These are phyloP conservation scores for Pangasius krempfi DNA, from an alignment of 2,797 vertebrate genomes.

Conservation along the genomic window DNA sequence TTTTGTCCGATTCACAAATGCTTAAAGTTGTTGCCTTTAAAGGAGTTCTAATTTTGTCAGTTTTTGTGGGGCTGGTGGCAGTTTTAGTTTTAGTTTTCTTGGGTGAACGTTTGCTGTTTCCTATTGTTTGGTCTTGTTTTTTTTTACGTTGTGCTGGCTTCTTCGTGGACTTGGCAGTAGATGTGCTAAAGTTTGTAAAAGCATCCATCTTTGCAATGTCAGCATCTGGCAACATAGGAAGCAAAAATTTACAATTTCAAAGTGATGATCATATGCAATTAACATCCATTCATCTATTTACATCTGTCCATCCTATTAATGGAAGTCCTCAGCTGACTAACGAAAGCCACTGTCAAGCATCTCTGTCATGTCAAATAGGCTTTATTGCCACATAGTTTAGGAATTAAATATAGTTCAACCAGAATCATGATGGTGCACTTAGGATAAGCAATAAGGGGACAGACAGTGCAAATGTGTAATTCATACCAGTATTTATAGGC, in stretches of 20 bases:
- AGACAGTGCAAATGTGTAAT: background rate
- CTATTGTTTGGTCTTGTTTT: background rate
- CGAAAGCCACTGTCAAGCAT: background rate
- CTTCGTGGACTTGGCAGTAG: conserved; percentile 48
- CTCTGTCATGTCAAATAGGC: background rate
- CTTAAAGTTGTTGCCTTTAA: conserved; percentile 16
- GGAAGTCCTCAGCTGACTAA: background rate
- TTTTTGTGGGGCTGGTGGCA: background rate
- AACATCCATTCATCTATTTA: background rate
- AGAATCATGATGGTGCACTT: background rate
- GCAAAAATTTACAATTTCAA: background rate
- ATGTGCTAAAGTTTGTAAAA: conserved; percentile 53
- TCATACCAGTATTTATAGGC: background rate
- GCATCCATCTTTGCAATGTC: conserved; percentile 73
- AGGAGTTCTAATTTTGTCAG: background rate
- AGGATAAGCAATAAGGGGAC: background rate
- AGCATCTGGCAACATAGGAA: conserved; percentile 54
- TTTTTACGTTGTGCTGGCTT: conserved; percentile 34
- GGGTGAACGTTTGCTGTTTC: conserved; percentile 1
- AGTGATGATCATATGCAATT: background rate
- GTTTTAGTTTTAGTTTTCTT: conserved; percentile 23
- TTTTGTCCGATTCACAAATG: conserved; percentile 10
- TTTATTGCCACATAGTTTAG: background rate
- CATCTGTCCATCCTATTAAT: background rate
- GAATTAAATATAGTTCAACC: background rate